Evolutionary conservation across 2,113 vertebrate species (phyloP).

Genomic region (Alexandromys fortis): DNA sequence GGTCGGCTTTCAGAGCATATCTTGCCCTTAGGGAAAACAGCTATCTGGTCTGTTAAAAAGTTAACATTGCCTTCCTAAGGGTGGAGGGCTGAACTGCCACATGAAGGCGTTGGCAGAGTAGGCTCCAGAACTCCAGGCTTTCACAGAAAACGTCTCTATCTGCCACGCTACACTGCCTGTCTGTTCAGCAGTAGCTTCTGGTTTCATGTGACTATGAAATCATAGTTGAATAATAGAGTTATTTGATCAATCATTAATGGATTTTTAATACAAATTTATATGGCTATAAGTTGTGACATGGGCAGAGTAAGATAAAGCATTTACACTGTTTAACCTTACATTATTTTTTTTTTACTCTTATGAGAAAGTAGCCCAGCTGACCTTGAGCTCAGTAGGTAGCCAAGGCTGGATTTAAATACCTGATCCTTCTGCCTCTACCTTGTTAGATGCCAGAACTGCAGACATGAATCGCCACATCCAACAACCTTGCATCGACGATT

Average conservation of each 20-base stretch:
- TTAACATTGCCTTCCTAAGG: background rate
- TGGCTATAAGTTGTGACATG: background rate
- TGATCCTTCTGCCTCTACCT: background rate
- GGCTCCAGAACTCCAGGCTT: no score
- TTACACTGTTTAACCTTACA: background rate
- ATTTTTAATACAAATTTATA: background rate
- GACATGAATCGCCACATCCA: background rate
- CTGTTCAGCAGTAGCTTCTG: background rate
- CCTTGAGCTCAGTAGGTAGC: background rate
- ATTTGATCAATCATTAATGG: background rate
- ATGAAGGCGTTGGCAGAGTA: background rate
- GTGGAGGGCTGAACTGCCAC: no score
- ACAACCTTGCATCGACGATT: rapidly evolving
- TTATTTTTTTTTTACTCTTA: background rate
- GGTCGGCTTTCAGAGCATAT: background rate
- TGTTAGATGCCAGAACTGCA: background rate
- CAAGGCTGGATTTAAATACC: background rate
- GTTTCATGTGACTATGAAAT: background rate
- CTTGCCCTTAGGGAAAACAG: background rate
- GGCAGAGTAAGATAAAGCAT: no score
- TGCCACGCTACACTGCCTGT: background rate
- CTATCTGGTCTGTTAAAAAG: background rate
- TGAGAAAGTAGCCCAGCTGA: background rate
- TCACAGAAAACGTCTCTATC: rapidly evolving
- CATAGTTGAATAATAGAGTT: background rate